Base-by-base conservation (phyloP, 1,140 invertebrate genomes). In the Drosophila navojoa region DNA sequence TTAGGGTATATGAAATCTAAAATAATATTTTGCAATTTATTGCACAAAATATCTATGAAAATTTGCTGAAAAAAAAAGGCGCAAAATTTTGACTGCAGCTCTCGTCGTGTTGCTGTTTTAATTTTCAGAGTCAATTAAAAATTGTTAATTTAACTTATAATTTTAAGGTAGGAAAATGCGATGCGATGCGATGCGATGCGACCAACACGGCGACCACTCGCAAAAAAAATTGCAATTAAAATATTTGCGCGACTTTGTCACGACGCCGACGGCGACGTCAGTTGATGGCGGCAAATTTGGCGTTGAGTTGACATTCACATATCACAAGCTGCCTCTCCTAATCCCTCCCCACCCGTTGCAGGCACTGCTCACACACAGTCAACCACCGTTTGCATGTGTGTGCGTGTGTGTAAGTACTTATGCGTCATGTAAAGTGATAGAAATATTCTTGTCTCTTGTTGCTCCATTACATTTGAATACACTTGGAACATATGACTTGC, bases 41-140 rank as follows among this genome's bases (percentile, higher is more conserved):
- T 66, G 35, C 57, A 72, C 63, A 53, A 53, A 62, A 71, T 78
- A 81, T 72, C 67, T 76, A 70, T 68, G 67, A 76, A 82, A 76
- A 87, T 87, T 87, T 76, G 75, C 61, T 71, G 78, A 75, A 85
- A 38, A 75, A 85, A 38, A 38, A 38, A 38, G 11, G 35, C 35
- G 35, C 11, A 38, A 38, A 70, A 57, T 57, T 71, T 68, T 60
- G 19, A 55, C 72, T 81, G 60, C 76, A 53, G 64, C 57, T 47
- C 25, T 64, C 52, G 76, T 78, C 75, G 27, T 66, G 53, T 81
- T 78, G 27, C 59, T 66, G 53, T 71, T 81, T 76, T 79, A 86
- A 89, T 89, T 79, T 89, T 87, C 84, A 89, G 79, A 87, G 79
- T 87, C 84, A 87, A 87, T 87, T 87, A 87, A 87, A 87, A 90